Evolutionary conservation across 1,140 invertebrate genomes (phyloP).

Genomic region (Cydia pomonella): DNA sequence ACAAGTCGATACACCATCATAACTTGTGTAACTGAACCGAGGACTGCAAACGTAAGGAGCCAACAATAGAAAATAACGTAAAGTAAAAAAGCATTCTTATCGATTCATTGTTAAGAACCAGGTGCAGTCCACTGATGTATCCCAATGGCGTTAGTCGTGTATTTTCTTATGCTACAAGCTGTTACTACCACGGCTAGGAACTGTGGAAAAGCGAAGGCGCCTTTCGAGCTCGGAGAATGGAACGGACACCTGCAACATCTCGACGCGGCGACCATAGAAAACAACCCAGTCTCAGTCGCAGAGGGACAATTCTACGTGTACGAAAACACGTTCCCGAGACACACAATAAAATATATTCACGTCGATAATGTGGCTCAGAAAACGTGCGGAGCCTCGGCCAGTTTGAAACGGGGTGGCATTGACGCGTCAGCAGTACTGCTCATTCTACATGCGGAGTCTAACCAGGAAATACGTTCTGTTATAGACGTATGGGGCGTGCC

Average conservation of each 20-base stretch:
- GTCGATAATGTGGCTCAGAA: slow-evolving; percentile 66
- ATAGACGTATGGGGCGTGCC: slow-evolving; percentile 67
- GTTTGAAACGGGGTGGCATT: slow-evolving; percentile 57
- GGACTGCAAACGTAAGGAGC: neutral
- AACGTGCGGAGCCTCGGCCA: slow-evolving; percentile 61
- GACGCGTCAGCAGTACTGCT: slow-evolving; percentile 54
- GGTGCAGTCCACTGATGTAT: neutral
- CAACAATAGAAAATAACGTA: neutral
- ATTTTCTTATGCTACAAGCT: neutral
- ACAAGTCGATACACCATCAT: neutral
- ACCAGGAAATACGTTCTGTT: slow-evolving; percentile 65
- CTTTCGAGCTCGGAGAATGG: slow-evolving; percentile 63
- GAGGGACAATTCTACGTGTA: slow-evolving; percentile 70
- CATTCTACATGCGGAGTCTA: slow-evolving; percentile 55
- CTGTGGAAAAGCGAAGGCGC: slow-evolving; percentile 58
- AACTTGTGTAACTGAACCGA: neutral
- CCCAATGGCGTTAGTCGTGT: neutral
- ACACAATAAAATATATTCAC: slow-evolving; percentile 61
- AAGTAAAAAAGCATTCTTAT: neutral
- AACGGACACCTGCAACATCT: slow-evolving; percentile 52
- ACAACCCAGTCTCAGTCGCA: slow-evolving; percentile 55
- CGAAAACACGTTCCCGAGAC: slow-evolving; percentile 63
- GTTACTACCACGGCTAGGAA: neutral
- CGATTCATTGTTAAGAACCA: neutral
- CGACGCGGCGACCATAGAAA: slow-evolving; percentile 65